Conservation (phyloP, 2,797 vertebrate species). For the Triplophysa bombifrons region DNA sequence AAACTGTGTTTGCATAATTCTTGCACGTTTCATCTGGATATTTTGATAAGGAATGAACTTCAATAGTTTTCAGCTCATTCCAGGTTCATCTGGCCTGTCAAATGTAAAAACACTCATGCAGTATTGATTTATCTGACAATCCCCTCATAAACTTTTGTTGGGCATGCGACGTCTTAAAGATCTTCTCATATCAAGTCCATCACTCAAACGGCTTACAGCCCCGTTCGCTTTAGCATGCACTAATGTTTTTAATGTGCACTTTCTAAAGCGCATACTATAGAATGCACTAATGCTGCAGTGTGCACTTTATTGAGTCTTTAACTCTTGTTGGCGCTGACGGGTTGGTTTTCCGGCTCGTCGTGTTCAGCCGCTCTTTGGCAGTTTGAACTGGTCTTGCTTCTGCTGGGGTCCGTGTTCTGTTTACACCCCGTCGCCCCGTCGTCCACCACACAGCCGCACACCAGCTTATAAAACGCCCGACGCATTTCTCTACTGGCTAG, state of each 20-base stretch:
- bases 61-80: no score
- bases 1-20: no score
- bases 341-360: conserved; percentile 69
- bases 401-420: conserved; percentile 77
- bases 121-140: no score
- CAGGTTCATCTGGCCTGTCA: no score
- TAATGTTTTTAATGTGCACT: background rate
- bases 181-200: no score
- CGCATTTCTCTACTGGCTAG: conserved; percentile 96
- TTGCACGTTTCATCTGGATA: background rate
- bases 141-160: no score
- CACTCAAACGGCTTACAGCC: no score
- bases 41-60: background rate
- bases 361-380: conserved; percentile 79
- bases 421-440: conserved; percentile 64
- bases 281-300: background rate
- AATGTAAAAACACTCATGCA: no score
- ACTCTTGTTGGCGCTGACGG: conserved; percentile 61
- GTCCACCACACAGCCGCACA: conserved; percentile 79
- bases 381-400: conserved; percentile 91
- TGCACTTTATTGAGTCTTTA: conserved; percentile 3
- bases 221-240: background rate
- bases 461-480: conserved; percentile 85
- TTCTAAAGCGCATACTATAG: background rate
- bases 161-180: no score